These are phyloP conservation scores for Alces alces DNA, from an alignment of 2,113 vertebrate species.

Conservation along the genomic window DNA sequence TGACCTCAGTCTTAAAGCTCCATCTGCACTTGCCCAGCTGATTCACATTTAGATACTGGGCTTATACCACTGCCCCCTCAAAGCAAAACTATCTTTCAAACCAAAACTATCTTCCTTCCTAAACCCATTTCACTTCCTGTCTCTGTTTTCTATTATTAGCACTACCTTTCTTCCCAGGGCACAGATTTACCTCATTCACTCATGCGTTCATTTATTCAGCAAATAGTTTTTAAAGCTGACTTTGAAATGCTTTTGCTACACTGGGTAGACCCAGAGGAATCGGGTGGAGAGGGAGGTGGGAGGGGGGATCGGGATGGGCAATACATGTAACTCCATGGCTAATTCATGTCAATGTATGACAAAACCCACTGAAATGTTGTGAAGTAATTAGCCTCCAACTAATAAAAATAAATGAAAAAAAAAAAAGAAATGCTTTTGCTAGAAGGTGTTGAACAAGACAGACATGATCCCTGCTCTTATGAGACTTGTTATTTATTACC, in stretches of 20 bases:
- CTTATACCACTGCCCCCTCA: not conserved
- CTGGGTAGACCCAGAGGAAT: too few relatives aligned
- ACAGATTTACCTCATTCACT: not conserved
- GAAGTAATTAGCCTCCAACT: too few relatives aligned
- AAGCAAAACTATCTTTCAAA: not conserved
- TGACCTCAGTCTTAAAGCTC: not conserved
- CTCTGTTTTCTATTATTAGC: not conserved
- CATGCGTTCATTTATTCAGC: not conserved
- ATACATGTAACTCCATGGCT: too few relatives aligned
- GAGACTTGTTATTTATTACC: not conserved
- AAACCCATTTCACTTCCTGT: not conserved
- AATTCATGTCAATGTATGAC: too few relatives aligned
- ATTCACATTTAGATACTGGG: not conserved
- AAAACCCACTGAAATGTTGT: too few relatives aligned
- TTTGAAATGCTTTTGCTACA: not conserved
- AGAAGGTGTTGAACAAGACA: not conserved
- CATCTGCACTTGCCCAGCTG: too few relatives aligned
- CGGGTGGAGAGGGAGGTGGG: too few relatives aligned
- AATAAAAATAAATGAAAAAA: too few relatives aligned
- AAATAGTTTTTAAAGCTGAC: not conserved
- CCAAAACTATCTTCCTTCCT: not conserved
- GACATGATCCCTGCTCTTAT: not conserved
- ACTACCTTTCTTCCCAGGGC: not conserved
- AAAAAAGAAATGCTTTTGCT: not conserved
- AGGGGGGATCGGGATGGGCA: too few relatives aligned